Conservation (phyloP, 2,888 invertebrate genomes). For the Cataglyphis livida region DNA sequence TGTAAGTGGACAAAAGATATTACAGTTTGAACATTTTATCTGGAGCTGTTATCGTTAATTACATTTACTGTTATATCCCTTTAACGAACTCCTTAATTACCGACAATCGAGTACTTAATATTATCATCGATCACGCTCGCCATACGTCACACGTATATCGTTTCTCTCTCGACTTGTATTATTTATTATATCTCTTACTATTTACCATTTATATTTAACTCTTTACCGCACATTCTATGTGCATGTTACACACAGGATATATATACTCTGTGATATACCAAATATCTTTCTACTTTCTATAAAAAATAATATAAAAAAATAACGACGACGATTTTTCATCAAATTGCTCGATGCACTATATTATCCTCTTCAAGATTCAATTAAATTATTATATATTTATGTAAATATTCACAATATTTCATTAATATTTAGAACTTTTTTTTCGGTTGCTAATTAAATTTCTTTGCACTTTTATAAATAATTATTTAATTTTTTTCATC, state of each 20-base stretch:
- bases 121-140: constrained; percentile 56
- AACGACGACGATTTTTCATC: constrained; percentile 27
- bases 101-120: constrained; percentile 51
- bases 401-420: constrained; percentile 2
- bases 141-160: constrained; percentile 32
- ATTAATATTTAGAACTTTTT: constrained; percentile 9
- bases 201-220: constrained; percentile 37
- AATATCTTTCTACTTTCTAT: constrained; percentile 12
- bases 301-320: constrained; percentile 44
- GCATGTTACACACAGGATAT: not conserved
- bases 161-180: constrained; percentile 38
- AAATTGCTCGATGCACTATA: not conserved
- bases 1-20: constrained; percentile 71
- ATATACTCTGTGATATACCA: not conserved
- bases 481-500: constrained; percentile 28
- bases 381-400: constrained; percentile 15
- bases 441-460: not conserved
- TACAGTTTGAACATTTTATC: constrained; percentile 68
- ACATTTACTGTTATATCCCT: constrained; percentile 47
- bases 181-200: constrained; percentile 21
- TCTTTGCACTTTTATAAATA: not conserved
- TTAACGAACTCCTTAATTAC: constrained; percentile 64
- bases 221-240: constrained; percentile 30
- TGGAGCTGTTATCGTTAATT: constrained; percentile 48
- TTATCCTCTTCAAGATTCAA: not conserved